Conservation (phyloP, 2,888 invertebrate genomes). For the Allolobophora icterica region DNA sequence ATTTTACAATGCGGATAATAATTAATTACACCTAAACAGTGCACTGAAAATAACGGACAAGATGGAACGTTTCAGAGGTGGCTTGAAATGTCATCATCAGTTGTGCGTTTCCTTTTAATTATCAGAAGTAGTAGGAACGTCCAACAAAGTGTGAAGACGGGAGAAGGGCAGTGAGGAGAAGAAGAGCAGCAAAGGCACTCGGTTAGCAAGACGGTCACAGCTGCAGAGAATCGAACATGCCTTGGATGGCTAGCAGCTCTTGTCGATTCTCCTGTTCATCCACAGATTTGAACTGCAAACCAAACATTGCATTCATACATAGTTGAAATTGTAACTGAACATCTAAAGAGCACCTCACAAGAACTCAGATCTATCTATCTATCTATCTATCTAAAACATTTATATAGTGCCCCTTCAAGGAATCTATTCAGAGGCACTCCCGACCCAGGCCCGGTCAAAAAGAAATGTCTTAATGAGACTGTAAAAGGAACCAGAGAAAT, state of each 20-base stretch:
- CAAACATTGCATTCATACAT: neutral
- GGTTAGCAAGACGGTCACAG: neutral
- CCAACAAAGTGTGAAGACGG: neutral
- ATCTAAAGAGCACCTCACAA: too few species aligned
- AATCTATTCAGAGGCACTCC: too few species aligned
- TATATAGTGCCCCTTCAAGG: too few species aligned
- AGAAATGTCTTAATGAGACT: too few species aligned
- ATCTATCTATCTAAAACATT: too few species aligned
- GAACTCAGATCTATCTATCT: too few species aligned
- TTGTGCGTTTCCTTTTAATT: too few species aligned
- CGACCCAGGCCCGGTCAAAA: too few species aligned
- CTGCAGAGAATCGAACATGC: conserved; percentile 31
- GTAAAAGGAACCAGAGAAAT: too few species aligned
- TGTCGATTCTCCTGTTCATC: neutral
- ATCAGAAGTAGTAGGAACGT: neutral
- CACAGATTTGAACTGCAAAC: neutral
- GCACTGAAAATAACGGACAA: too few species aligned
- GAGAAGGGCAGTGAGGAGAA: neutral
- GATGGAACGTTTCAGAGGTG: neutral
- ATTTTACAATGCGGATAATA: neutral
- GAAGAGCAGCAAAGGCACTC: neutral
- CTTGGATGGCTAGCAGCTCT: conserved; percentile 28
- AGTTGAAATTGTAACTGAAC: neutral
- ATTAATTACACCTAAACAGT: neutral
- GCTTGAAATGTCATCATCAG: too few species aligned